Evolutionary conservation across 2,113 vertebrate species (phyloP).

Genomic region (Heloderma charlesbogerti): DNA sequence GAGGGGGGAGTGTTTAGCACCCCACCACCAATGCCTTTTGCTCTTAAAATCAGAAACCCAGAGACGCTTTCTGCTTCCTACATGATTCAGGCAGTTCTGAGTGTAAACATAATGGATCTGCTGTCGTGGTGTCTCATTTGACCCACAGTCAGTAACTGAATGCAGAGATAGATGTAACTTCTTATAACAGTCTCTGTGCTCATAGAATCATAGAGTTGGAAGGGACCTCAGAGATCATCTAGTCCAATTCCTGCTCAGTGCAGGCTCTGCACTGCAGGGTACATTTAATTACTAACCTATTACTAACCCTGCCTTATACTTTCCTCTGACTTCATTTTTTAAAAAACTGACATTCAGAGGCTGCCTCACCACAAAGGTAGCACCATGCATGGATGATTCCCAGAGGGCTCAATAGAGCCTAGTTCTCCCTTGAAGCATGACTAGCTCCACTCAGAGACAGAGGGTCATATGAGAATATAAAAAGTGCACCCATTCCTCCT

Average conservation of each 20-base stretch:
- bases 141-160: not conserved
- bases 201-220: too few relatives aligned
- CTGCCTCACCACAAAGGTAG: not conserved
- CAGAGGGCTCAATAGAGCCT: not conserved
- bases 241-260: too few relatives aligned
- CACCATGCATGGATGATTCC: not conserved
- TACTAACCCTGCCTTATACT: not conserved
- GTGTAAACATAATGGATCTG: not conserved
- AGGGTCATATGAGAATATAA: not conserved
- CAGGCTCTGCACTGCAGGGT: too few relatives aligned
- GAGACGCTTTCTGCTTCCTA: not conserved
- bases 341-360: too few relatives aligned
- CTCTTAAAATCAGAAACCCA: not conserved
- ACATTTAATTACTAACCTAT: not conserved
- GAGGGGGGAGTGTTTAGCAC: not conserved
- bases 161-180: not conserved
- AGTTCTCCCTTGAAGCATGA: not conserved
- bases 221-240: too few relatives aligned
- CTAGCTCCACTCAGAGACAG: not conserved
- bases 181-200: not conserved
- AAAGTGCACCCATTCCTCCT: not conserved
- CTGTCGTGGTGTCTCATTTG: not conserved
- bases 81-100: not conserved
- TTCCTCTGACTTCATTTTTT: not conserved
- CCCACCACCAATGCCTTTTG: not conserved